Evolutionary conservation across 2,797 vertebrate species (phyloP).

Genomic region (Threskiornis aethiopicus): DNA sequence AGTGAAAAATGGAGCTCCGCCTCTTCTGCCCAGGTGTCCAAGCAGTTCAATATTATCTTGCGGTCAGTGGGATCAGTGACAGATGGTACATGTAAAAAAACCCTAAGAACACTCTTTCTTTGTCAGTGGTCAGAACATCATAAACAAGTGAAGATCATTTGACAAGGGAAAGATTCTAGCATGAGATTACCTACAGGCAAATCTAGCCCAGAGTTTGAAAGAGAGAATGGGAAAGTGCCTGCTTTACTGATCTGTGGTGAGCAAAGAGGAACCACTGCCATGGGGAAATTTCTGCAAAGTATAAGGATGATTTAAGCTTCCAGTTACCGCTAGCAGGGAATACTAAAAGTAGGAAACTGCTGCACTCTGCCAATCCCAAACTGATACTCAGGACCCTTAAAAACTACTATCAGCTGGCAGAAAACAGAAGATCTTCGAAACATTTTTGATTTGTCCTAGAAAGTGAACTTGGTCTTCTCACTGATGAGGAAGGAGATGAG

Average conservation of each 20-base stretch:
- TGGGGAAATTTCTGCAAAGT: neutral
- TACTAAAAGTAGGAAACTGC: neutral
- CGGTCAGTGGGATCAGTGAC: neutral
- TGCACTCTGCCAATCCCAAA: neutral
- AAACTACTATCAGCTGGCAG: neutral
- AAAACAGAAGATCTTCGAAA: neutral
- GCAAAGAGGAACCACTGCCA: neutral
- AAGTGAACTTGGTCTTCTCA: neutral
- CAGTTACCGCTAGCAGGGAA: neutral
- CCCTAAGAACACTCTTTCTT: neutral
- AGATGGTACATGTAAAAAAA: neutral
- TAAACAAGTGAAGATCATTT: neutral
- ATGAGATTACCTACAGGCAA: neutral
- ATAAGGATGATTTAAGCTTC: neutral
- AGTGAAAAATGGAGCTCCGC: neutral
- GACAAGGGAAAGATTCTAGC: neutral
- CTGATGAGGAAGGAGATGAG: neutral
- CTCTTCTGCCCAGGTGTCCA: neutral
- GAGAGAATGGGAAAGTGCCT: neutral
- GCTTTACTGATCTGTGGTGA: neutral
- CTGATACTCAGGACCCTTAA: neutral
- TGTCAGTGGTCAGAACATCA: neutral
- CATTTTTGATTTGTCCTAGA: neutral
- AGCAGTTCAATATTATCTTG: neutral
- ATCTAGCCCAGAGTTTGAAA: neutral